A percentile compares a stretch with the other conserved stretches of the same genome.
phyloP scores from a whole-genome alignment of 2,888 invertebrate species.

The Lepidochitona cinerea region DNA sequence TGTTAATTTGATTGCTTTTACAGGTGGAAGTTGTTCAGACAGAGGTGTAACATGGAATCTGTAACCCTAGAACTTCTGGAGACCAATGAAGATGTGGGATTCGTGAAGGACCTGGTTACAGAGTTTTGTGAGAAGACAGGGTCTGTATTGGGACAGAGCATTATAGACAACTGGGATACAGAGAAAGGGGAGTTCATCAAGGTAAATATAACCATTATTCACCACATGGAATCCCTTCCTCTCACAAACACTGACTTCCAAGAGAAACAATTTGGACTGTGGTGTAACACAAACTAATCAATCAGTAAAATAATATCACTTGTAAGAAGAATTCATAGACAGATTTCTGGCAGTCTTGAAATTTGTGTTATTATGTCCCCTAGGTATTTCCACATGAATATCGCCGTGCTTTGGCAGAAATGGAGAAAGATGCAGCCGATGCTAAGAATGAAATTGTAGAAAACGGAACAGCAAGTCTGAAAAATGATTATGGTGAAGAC shows the following conservation, averaged over 20 bases:
- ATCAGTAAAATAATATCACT: no score
- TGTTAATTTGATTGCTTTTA: slow-evolving; percentile 19
- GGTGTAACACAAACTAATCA: no score
- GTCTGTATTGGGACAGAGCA: slow-evolving; percentile 84
- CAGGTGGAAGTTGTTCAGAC: slow-evolving; percentile 75
- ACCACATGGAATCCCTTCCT: no score
- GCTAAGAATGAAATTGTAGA: not conserved
- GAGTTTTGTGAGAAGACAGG: slow-evolving; percentile 93
- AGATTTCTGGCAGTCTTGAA: no score
- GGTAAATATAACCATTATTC: slow-evolving; percentile 70
- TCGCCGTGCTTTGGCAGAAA: slow-evolving; percentile 86
- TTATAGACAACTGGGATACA: slow-evolving; percentile 85
- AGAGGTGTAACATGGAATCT: slow-evolving; percentile 89
- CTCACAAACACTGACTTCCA: no score
- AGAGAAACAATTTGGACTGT: no score
- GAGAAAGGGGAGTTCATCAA: slow-evolving; percentile 88
- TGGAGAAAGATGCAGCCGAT: slow-evolving; percentile 64
- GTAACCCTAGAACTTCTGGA: slow-evolving; percentile 92
- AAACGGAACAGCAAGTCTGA: slow-evolving; percentile 27
- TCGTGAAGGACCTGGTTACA: slow-evolving; percentile 82
- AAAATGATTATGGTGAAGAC: slow-evolving; percentile 43
- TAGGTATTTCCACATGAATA: slow-evolving; percentile 97
- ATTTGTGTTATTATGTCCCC: slow-evolving; percentile 12
- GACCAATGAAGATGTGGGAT: slow-evolving; percentile 81
- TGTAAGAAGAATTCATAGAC: no score